phyloP scores from a whole-genome alignment of 1,140 invertebrate species.

The Bombus waltoni region DNA sequence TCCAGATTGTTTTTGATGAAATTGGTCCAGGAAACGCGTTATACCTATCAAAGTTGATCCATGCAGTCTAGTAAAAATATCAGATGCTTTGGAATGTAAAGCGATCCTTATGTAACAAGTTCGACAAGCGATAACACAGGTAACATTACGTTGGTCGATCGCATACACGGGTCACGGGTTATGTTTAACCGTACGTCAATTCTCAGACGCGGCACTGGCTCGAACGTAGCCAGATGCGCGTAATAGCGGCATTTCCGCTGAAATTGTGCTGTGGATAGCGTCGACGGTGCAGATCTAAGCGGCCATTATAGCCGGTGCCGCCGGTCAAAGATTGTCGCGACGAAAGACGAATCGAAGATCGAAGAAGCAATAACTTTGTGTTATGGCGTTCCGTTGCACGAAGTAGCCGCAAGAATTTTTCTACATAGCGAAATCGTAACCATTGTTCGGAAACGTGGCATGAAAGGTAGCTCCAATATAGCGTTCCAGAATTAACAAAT shows the following conservation, averaged over 20 bases:
- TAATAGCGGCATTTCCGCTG: constrained; percentile 39
- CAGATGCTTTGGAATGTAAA: neutral
- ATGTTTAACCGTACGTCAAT: constrained; percentile 39
- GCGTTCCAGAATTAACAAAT: neutral
- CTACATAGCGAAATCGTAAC: neutral
- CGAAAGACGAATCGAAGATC: constrained; percentile 5
- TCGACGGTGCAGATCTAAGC: neutral
- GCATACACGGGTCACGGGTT: neutral
- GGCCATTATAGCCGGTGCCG: constrained; percentile 16
- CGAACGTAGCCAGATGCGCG: constrained; percentile 24
- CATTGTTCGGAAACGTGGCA: neutral
- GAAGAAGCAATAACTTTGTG: constrained; percentile 16
- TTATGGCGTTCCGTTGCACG: neutral
- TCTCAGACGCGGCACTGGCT: neutral
- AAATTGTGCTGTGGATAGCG: constrained; percentile 2
- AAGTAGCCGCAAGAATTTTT: neutral
- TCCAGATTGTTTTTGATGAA: too few relatives aligned
- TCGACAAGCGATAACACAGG: constrained; percentile 4
- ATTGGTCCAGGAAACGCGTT: too few relatives aligned
- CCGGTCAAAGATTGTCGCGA: neutral
- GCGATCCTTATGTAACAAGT: neutral
- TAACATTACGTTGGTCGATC: neutral
- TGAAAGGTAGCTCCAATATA: too few relatives aligned
- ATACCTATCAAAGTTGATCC: too few relatives aligned
- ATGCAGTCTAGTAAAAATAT: neutral